Conservation (phyloP, 2,797 vertebrate species). For the Microctenopoma stevenorrisi region DNA sequence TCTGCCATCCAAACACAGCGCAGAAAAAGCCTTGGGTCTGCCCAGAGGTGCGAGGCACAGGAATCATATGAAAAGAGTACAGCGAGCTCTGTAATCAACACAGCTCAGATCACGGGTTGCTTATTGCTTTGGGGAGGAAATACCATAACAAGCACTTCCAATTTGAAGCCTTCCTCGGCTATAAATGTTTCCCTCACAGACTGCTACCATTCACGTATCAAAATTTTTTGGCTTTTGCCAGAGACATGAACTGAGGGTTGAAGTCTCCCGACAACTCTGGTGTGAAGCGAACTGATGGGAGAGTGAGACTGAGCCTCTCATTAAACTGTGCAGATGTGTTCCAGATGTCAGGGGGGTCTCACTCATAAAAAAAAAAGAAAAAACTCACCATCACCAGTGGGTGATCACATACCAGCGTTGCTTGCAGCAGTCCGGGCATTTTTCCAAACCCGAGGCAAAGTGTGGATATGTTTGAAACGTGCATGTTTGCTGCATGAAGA, state of each 20-base stretch:
- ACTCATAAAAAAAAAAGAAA: constrained; percentile 39
- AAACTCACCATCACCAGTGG: constrained; percentile 24
- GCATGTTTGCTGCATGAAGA: constrained; percentile 36
- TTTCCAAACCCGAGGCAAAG: constrained; percentile 44
- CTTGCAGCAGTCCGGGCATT: constrained; percentile 29
- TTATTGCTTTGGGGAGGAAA: constrained; percentile 46
- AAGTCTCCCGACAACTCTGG: constrained; percentile 43
- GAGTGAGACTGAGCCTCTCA: constrained; percentile 64
- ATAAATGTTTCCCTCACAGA: constrained; percentile 14
- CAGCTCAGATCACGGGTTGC: constrained; percentile 37
- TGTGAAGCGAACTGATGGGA: constrained; percentile 46
- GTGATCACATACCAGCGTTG: constrained; percentile 11
- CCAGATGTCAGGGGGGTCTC: constrained; percentile 69
- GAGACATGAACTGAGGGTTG: constrained; percentile 31
- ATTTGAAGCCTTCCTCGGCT: constrained; percentile 42
- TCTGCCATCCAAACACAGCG: constrained; percentile 20
- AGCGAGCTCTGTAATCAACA: constrained; percentile 48
- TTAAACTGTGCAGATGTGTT: constrained; percentile 78
- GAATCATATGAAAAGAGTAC: constrained; percentile 45
- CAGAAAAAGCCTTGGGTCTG: background rate
- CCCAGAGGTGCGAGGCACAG: constrained; percentile 32
- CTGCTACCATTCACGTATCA: constrained; percentile 32
- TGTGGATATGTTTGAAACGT: constrained; percentile 32
- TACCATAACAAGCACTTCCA: constrained; percentile 32
- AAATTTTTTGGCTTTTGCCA: constrained; percentile 40